These are phyloP conservation scores for Platysternon megacephalum DNA, from an alignment of 2,113 vertebrate genomes.

Conservation along the genomic window DNA sequence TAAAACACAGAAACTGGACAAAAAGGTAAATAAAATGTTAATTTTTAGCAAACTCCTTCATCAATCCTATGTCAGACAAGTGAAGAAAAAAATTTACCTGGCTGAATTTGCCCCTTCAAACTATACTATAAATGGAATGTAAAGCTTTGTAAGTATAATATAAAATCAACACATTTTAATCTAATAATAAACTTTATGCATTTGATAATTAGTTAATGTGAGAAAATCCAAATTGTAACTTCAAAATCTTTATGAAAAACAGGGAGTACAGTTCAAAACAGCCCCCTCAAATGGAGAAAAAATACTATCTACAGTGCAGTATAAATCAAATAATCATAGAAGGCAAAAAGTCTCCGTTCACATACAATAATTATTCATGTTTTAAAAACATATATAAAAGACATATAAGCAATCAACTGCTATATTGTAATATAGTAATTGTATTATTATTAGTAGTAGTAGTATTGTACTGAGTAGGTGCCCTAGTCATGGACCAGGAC, in stretches of 20 bases:
- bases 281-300: not conserved
- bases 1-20: not conserved
- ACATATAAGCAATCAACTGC: conserved; percentile 28
- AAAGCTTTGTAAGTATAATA: not conserved
- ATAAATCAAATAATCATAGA: conserved; percentile 8
- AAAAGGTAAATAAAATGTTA: not conserved
- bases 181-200: not conserved
- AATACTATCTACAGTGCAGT: not conserved
- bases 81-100: not conserved
- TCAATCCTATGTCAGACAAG: not conserved
- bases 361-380: too few relatives aligned
- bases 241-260: not conserved
- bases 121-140: not conserved
- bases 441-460: too few relatives aligned
- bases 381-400: not conserved
- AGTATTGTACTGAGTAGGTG: not conserved
- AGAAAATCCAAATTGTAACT: not conserved
- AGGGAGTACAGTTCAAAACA: not conserved
- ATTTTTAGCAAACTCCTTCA: not conserved
- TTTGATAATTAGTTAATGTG: not conserved
- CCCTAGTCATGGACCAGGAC: not conserved
- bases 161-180: not conserved
- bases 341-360: conserved; percentile 1
- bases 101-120: not conserved
- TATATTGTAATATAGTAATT: not conserved